Percentiles rank a stretch among this genome's conserved stretches.
Evolutionary conservation across 2,797 vertebrate species (phyloP).

Genomic region (Fratercula arctica): DNA sequence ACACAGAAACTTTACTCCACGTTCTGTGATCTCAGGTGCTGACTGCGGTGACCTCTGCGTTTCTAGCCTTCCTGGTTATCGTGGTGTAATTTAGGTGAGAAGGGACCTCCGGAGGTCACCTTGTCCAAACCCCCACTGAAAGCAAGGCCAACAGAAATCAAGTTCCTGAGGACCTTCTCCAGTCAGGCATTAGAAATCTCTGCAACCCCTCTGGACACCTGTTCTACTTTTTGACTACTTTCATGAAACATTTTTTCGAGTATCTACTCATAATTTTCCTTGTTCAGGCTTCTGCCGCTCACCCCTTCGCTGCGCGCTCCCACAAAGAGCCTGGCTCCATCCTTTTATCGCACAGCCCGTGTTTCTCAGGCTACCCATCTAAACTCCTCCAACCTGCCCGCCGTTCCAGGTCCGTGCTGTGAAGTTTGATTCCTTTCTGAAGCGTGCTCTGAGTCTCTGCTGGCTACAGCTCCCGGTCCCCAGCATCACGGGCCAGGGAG

Average conservation of each 20-base stretch:
- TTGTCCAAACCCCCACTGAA: not conserved
- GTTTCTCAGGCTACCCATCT: not conserved
- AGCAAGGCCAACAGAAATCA: constrained; percentile 20
- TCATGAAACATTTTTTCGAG: not conserved
- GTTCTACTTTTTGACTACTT: not conserved
- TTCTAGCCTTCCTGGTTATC: constrained; percentile 15
- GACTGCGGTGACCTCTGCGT: not conserved
- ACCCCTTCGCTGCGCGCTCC: accelerated
- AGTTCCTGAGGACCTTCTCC: constrained; percentile 31
- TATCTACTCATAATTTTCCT: not conserved
- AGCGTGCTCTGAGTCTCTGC: not conserved
- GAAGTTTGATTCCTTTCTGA: not conserved
- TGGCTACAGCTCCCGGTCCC: not conserved
- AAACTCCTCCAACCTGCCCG: not conserved
- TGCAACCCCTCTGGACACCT: not conserved
- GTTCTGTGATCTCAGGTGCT: not conserved
- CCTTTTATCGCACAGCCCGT: not conserved
- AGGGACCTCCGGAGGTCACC: constrained; percentile 5
- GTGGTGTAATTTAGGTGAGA: constrained; percentile 12
- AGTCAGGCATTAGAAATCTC: not conserved
- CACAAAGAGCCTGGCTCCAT: not conserved
- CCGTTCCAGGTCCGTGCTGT: accelerated
- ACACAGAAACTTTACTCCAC: not conserved
- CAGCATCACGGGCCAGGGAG: not conserved
- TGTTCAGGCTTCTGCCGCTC: not conserved